A percentile compares a stretch with the other conserved stretches of the same genome.
phyloP scores from a whole-genome alignment of 2,797 vertebrate genomes.

The Lophius americanus region DNA sequence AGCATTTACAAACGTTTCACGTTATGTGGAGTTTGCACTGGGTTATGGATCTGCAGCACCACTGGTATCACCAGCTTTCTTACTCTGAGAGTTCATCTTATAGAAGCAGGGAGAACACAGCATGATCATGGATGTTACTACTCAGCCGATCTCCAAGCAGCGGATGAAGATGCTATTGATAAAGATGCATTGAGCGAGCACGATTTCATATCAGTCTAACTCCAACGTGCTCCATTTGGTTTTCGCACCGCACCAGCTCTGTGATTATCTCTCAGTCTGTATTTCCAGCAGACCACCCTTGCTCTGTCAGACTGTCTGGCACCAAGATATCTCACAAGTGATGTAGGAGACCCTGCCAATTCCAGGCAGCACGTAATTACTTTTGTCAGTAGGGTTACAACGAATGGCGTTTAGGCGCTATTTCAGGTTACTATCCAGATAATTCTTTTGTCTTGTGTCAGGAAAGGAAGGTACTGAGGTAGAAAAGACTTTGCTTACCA shows the following conservation, averaged over 20 bases:
- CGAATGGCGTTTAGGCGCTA: slow-evolving; percentile 15
- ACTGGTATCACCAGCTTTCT: neutral
- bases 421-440: slow-evolving; percentile 10
- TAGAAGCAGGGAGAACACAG: neutral
- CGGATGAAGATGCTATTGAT: neutral
- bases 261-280: slow-evolving; percentile 50
- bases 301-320: slow-evolving; percentile 59
- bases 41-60: neutral
- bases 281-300: slow-evolving; percentile 52
- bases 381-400: slow-evolving; percentile 24
- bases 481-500: slow-evolving; percentile 1
- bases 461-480: neutral
- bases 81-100: neutral
- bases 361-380: slow-evolving; percentile 21
- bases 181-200: neutral
- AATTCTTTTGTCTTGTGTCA: slow-evolving; percentile 12
- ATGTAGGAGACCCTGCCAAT: slow-evolving; percentile 22
- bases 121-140: slow-evolving; percentile 1
- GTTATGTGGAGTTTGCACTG: slow-evolving; percentile 8
- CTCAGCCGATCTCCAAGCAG: slow-evolving; percentile 17
- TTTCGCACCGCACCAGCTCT: slow-evolving; percentile 32
- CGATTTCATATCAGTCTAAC: slow-evolving; percentile 9
- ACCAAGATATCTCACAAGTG: slow-evolving; percentile 46
- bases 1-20: slow-evolving; percentile 12
- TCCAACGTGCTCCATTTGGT: slow-evolving; percentile 14